phyloP scores from a whole-genome alignment of 2,888 invertebrate species.

The Adelphocoris suturalis region DNA sequence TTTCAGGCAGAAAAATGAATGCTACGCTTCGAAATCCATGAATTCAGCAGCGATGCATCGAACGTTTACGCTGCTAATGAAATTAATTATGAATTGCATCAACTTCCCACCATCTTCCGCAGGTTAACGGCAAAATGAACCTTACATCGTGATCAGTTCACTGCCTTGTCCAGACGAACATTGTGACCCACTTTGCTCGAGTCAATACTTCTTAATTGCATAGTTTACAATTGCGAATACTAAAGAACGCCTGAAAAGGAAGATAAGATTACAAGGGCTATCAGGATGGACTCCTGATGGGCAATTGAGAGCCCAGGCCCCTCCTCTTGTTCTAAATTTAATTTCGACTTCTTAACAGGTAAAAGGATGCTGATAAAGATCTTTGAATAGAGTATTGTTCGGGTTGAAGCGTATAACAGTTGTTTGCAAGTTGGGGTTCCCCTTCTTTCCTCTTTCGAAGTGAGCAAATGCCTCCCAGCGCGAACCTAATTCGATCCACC shows the following conservation, averaged over 20 bases:
- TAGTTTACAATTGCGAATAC: constrained; percentile 59
- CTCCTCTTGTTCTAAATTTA: constrained; percentile 69
- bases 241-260: constrained; percentile 47
- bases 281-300: constrained; percentile 53
- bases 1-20: too few species aligned
- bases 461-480: not conserved
- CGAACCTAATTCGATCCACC: constrained; percentile 24
- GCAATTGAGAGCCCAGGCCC: constrained; percentile 55
- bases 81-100: not conserved
- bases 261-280: constrained; percentile 35
- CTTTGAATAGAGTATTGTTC: constrained; percentile 68
- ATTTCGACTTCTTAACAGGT: constrained; percentile 70
- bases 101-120: not conserved
- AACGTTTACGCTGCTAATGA: too few species aligned
- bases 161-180: constrained; percentile 5
- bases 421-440: constrained; percentile 59
- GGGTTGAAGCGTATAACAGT: constrained; percentile 63
- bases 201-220: constrained; percentile 45
- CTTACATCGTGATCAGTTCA: not conserved
- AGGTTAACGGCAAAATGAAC: not conserved
- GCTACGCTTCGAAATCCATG: too few species aligned
- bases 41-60: too few species aligned
- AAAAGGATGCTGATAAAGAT: constrained; percentile 56
- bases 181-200: constrained; percentile 42
- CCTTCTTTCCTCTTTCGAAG: not conserved